These are phyloP conservation scores for Lophochroa leadbeateri DNA, from an alignment of 2,113 vertebrate species.

Conservation along the genomic window DNA sequence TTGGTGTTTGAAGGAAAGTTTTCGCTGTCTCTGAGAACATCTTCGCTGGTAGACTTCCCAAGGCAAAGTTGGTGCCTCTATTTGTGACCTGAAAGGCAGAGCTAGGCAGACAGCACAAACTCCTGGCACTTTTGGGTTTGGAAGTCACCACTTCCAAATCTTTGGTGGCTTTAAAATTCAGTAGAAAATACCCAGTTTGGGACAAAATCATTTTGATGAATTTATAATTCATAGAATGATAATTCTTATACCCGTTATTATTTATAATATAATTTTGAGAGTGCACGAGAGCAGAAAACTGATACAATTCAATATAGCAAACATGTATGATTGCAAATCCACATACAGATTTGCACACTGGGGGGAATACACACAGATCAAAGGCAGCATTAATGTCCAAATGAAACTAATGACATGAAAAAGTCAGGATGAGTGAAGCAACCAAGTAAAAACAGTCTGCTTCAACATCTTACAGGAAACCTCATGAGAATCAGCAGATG, in stretches of 20 bases:
- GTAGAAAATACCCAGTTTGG: neutral
- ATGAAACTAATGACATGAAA: neutral
- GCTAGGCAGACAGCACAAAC: neutral
- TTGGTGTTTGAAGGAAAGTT: neutral
- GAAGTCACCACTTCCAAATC: neutral
- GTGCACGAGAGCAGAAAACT: neutral
- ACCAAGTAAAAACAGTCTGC: neutral
- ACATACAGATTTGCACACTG: fast-evolving
- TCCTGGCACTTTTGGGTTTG: neutral
- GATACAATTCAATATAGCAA: neutral
- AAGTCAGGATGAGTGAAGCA: neutral
- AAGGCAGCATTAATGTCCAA: neutral
- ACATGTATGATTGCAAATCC: neutral
- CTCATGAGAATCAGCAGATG: neutral
- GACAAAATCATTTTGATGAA: neutral
- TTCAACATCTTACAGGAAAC: neutral
- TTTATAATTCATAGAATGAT: neutral
- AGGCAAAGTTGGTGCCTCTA: neutral
- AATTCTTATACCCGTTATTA: neutral
- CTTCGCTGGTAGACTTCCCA: neutral
- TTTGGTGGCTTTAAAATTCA: neutral
- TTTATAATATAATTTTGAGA: neutral
- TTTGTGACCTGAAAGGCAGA: neutral
- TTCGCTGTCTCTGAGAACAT: neutral
- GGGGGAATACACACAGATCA: neutral